These are phyloP conservation scores for Proctacanthus coquilletti DNA, from an alignment of 1,140 invertebrate genomes.

Conservation along the genomic window DNA sequence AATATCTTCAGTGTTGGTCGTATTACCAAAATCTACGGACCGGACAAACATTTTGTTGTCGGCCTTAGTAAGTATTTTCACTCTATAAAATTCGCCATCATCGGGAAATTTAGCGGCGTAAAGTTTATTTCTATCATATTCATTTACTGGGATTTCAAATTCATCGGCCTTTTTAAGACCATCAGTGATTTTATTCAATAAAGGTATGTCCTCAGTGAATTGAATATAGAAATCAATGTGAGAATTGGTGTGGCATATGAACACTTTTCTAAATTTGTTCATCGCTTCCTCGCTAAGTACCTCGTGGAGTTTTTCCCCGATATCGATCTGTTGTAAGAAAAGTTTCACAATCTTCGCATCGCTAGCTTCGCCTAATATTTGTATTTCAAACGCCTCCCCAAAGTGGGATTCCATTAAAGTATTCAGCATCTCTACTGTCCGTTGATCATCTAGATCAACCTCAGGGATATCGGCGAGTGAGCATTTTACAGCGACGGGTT, in stretches of 20 bases:
- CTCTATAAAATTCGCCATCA: constrained; percentile 48
- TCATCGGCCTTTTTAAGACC: constrained; percentile 34
- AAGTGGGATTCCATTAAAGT: constrained; percentile 20
- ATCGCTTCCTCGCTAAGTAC: constrained; percentile 10
- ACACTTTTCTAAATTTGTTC: not conserved
- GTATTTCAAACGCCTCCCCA: constrained; percentile 22
- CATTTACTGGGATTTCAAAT: no score
- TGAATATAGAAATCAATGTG: constrained; percentile 49
- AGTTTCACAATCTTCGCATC: constrained; percentile 10
- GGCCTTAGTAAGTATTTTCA: constrained; percentile 29
- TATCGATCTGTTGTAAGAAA: constrained; percentile 18
- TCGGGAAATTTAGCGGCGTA: constrained; percentile 47
- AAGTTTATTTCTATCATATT: constrained; percentile 31
- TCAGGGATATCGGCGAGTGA: constrained; percentile 28
- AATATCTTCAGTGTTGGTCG: constrained; percentile 40
- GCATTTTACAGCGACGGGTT: constrained; percentile 43
- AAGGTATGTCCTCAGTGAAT: constrained; percentile 33
- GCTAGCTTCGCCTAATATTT: constrained; percentile 8
- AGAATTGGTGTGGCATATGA: constrained; percentile 32
- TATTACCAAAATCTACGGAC: constrained; percentile 62
- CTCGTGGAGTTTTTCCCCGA: constrained; percentile 18
- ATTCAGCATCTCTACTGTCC: constrained; percentile 16
- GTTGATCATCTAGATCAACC: constrained; percentile 8
- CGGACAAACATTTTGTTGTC: constrained; percentile 32
- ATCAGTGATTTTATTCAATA: constrained; percentile 41